These are phyloP conservation scores for Drepana arcuata DNA, from an alignment of 1,140 invertebrate species.

Conservation along the genomic window DNA sequence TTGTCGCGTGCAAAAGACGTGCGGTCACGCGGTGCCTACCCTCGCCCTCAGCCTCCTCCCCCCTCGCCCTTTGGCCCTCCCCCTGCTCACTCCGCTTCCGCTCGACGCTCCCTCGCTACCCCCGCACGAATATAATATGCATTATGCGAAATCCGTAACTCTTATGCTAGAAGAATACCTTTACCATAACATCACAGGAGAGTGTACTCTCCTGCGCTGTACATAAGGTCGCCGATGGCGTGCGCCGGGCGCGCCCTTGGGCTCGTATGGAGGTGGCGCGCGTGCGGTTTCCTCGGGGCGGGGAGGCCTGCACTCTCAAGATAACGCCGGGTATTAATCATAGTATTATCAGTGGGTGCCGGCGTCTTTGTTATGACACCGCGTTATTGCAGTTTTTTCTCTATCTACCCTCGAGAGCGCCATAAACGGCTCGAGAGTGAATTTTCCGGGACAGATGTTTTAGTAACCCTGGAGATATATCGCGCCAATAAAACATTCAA, in stretches of 20 bases:
- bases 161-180: conserved; percentile 56
- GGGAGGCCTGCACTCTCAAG: conserved; percentile 62
- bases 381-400: conserved; percentile 68
- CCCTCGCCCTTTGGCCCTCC: conserved; percentile 9
- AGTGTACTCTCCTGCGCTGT: too few relatives aligned
- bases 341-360: conserved; percentile 63
- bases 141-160: conserved; percentile 71
- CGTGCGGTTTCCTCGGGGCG: conserved; percentile 22
- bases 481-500: conserved; percentile 50
- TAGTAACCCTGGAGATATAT: conserved; percentile 50
- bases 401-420: conserved; percentile 55
- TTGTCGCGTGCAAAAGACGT: conserved; percentile 69
- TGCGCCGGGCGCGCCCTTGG: too few relatives aligned
- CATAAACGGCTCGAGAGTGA: conserved; percentile 59
- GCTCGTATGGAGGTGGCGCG: too few relatives aligned
- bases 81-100: conserved; percentile 6
- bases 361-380: conserved; percentile 68
- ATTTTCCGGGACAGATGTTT: conserved; percentile 70
- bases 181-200: too few relatives aligned
- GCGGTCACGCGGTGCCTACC: conserved; percentile 42
- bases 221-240: too few relatives aligned
- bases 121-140: conserved; percentile 62
- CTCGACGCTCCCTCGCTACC: conserved; percentile 10
- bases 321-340: conserved; percentile 69
- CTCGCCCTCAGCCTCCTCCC: conserved; percentile 11